Conservation (phyloP, 2,113 vertebrate species). For the Pungitius pungitius region DNA sequence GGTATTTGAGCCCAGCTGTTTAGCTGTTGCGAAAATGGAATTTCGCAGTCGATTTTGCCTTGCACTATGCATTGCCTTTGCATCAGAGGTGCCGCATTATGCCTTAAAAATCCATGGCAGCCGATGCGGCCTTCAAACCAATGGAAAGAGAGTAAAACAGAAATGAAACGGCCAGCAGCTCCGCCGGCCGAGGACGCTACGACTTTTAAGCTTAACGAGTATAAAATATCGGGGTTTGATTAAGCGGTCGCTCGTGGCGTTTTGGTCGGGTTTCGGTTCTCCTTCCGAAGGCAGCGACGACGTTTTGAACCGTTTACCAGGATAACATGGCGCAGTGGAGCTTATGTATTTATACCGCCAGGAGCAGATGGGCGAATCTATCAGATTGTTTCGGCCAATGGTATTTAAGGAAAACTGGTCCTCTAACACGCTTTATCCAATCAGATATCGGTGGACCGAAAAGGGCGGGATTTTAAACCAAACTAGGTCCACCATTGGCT, state of each 20-base stretch:
- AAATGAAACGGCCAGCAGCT: constrained; percentile 36
- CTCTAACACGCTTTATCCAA: constrained; percentile 25
- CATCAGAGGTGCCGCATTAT: constrained; percentile 77
- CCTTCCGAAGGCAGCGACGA: rapidly evolving
- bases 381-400: constrained; percentile 54
- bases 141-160: not conserved
- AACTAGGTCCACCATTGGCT: constrained; percentile 44
- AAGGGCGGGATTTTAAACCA: not conserved
- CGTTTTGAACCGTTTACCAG: not conserved
- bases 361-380: not conserved
- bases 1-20: constrained; percentile 81
- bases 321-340: constrained; percentile 31
- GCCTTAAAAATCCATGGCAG: constrained; percentile 80
- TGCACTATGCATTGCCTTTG: constrained; percentile 80
- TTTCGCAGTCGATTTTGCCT: constrained; percentile 58
- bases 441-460: constrained; percentile 26
- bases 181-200: not conserved
- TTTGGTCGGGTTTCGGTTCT: rapidly evolving
- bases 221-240: not conserved
- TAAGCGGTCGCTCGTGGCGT: rapidly evolving
- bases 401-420: not conserved
- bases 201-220: not conserved
- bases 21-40: constrained; percentile 77
- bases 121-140: constrained; percentile 49
- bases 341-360: constrained; percentile 40